Percentiles rank a stretch among this genome's conserved stretches.
phyloP scores from a whole-genome alignment of 2,888 invertebrate genomes.

The Hemicrepidius hirtus region DNA sequence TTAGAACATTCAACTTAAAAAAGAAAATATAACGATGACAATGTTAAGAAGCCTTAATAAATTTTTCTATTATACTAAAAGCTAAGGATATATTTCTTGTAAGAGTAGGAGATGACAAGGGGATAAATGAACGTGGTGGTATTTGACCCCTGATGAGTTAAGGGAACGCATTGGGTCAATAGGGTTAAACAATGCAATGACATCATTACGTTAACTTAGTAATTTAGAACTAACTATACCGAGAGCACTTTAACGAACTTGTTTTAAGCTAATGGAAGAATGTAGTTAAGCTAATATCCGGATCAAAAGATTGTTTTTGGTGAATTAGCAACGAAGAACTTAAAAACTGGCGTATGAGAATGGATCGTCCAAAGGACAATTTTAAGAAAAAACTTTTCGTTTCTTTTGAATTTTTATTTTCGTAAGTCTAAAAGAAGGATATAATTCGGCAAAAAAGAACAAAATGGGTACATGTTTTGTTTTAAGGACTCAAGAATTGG shows the following conservation, averaged over 20 bases:
- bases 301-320: too few relatives aligned
- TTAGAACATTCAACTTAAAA: conserved; percentile 13
- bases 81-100: background rate
- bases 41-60: background rate
- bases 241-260: conserved; percentile 27
- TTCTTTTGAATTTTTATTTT: too few relatives aligned
- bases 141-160: conserved; percentile 14
- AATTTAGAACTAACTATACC: conserved; percentile 26
- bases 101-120: background rate
- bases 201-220: conserved; percentile 38
- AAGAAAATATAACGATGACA: conserved; percentile 10
- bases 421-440: too few relatives aligned
- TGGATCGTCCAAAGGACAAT: too few relatives aligned
- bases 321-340: too few relatives aligned
- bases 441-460: too few relatives aligned
- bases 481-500: too few relatives aligned
- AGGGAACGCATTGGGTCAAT: conserved; percentile 32
- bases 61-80: conserved; percentile 7
- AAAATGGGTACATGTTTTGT: too few relatives aligned
- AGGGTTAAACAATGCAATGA: conserved; percentile 43
- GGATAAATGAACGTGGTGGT: conserved; percentile 17
- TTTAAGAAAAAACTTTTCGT: too few relatives aligned
- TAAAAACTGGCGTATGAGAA: too few relatives aligned
- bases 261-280: conserved; percentile 22
- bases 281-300: background rate